Percentiles rank a stretch among this genome's conserved stretches.
Evolutionary conservation across 2,113 vertebrate genomes (phyloP).

Genomic region (Sinocyclocheilus grahami): DNA sequence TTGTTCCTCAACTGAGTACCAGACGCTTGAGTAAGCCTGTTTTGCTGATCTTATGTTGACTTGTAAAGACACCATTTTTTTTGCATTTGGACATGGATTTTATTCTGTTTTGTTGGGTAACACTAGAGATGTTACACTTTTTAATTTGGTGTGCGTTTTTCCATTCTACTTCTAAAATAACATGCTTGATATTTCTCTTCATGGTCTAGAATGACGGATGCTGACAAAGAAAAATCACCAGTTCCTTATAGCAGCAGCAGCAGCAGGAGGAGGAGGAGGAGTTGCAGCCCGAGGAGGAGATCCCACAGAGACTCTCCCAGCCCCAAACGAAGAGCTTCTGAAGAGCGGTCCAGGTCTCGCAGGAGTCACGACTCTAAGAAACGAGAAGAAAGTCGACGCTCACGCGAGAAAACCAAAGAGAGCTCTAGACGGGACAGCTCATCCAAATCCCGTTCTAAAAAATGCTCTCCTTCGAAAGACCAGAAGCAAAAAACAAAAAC

Average conservation of each 20-base stretch:
- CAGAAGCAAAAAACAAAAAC: not conserved
- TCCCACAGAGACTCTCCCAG: slow-evolving; percentile 39
- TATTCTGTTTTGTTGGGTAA: not conserved
- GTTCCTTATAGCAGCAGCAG: slow-evolving; percentile 35
- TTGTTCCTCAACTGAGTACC: slow-evolving; percentile 69
- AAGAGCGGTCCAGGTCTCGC: slow-evolving; percentile 13
- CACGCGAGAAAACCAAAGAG: slow-evolving; percentile 36
- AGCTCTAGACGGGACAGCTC: slow-evolving; percentile 19
- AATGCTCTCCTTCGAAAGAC: slow-evolving; percentile 26
- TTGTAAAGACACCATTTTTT: not conserved
- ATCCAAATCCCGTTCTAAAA: slow-evolving; percentile 8
- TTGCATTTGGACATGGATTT: not conserved
- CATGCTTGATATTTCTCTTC: not conserved
- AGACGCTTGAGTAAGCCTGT: slow-evolving; percentile 66
- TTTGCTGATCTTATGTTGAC: not conserved
- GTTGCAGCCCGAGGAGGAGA: slow-evolving; percentile 19
- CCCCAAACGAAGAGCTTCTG: slow-evolving; percentile 34
- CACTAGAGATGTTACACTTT: not conserved
- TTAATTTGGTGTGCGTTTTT: not conserved
- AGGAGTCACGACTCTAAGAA: slow-evolving; percentile 13
- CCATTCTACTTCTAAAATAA: not conserved
- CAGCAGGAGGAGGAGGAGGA: slow-evolving; percentile 27
- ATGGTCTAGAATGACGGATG: slow-evolving; percentile 1
- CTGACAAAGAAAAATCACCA: slow-evolving; percentile 43
- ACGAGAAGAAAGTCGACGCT: not conserved